Evolutionary conservation across 2,888 invertebrate species (phyloP), one percentile per base, ranked within the genome.

Genomic region (Rapana venosa): DNA sequence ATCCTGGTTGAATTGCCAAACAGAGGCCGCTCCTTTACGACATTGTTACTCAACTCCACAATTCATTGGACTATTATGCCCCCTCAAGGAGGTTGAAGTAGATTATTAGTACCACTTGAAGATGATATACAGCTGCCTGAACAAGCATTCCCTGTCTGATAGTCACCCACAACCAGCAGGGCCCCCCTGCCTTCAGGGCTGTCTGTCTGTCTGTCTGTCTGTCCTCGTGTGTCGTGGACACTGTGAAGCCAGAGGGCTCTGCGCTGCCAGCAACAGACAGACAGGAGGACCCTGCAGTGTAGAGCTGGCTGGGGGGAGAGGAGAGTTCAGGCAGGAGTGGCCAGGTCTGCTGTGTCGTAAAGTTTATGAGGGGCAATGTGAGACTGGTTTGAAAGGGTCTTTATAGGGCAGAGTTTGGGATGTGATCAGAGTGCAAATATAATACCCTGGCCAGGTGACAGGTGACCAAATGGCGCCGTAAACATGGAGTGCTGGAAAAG

Each of bases 391-490:
- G n/a, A 87, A 87, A 74, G 74, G 47, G 47, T 30, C 30, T 74
- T 74, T 74, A 77, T 70, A 70, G 36, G 58, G 35, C 56, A 56
- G 58, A 70, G 36, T 36, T 35, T 22, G 36, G 36, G n/a, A 70
- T n/a, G 36, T 87, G 87, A 87, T 87, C 70, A 87, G 36, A 87
- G 70, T 70, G 66, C 87, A 87, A 70, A 87, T 87, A 87, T 70
- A 5, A 2, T 47, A 47, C 47, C 47, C 47, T 47, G 4, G 8
- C 47, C 47, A 47, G 47, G 47, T 47, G 47, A 47, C 47, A 47
- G 47, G 47, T 47, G 47, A 47, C 47, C 47, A 47, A 47, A 47
- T 47, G 8, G n/a, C n/a, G n/a, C 8, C 87, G 70, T 87, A 87
- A 87, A 87, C 70, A 32, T 15, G 8, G n/a, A 15, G 30, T 22